A percentile compares a stretch with the other conserved stretches of the same genome.
These are phyloP conservation scores for Drosophila prolongata DNA, from an alignment of 2,888 invertebrate species.

Conservation along the genomic window DNA sequence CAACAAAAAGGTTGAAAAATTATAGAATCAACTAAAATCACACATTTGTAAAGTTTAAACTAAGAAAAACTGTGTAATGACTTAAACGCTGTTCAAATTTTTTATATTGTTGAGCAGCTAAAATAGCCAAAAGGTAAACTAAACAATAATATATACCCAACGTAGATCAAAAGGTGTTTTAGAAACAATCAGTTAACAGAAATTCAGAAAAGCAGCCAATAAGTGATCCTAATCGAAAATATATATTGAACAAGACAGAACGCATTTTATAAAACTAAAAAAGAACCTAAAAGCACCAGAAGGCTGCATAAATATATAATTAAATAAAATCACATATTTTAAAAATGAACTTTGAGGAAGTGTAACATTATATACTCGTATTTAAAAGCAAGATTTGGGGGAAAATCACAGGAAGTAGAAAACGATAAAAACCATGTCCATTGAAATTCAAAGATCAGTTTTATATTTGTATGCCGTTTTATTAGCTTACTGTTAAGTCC, in stretches of 20 bases:
- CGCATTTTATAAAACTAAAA: neutral
- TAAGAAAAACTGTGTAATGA: neutral
- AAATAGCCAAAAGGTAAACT: neutral
- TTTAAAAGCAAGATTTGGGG: neutral
- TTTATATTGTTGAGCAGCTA: neutral
- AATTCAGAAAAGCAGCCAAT: neutral
- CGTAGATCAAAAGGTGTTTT: neutral
- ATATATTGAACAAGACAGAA: neutral
- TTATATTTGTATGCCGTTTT: conserved; percentile 34
- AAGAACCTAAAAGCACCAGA: neutral
- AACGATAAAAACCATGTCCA: neutral
- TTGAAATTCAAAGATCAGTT: neutral
- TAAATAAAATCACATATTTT: neutral
- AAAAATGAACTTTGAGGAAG: neutral
- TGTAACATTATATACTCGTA: too few relatives aligned
- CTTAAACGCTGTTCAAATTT: neutral
- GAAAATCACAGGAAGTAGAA: neutral
- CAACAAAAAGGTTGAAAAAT: neutral
- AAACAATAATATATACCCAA: neutral
- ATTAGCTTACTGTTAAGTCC: conserved; percentile 30
- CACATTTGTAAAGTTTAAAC: neutral
- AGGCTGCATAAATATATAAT: neutral
- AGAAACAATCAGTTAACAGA: conserved; percentile 14
- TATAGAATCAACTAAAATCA: neutral
- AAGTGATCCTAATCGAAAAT: conserved; percentile 14